phyloP scores from a whole-genome alignment of 2,888 invertebrate genomes.

The Hydrotaea diabolus region DNA sequence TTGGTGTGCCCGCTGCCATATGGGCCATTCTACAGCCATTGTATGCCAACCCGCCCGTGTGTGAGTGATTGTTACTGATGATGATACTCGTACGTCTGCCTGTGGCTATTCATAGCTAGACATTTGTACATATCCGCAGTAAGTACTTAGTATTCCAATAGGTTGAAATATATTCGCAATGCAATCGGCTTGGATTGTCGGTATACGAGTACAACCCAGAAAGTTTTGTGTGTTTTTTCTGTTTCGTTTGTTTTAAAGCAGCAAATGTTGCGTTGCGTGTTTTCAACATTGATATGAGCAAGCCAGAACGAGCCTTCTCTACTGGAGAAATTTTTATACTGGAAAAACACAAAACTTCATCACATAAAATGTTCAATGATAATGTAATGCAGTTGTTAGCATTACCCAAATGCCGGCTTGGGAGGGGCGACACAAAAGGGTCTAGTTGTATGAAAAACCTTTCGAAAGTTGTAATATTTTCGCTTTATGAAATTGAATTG shows the following conservation, averaged over 20 bases:
- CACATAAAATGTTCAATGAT: neutral
- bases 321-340: slow-evolving; percentile 2
- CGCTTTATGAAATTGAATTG: slow-evolving; percentile 25
- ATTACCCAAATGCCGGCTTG: neutral
- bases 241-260: neutral
- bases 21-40: slow-evolving; percentile 14
- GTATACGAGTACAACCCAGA: neutral
- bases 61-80: neutral
- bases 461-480: too few relatives aligned
- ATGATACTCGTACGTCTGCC: neutral
- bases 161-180: slow-evolving; percentile 17
- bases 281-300: neutral
- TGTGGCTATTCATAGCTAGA: neutral
- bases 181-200: neutral
- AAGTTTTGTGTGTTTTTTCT: neutral
- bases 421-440: neutral
- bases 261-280: slow-evolving; percentile 6
- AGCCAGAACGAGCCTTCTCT: neutral
- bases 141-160: slow-evolving; percentile 3
- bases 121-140: neutral
- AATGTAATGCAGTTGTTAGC: neutral
- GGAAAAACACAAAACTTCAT: neutral
- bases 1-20: slow-evolving; percentile 21
- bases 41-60: neutral
- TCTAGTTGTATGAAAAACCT: too few relatives aligned